Conservation (phyloP, 2,113 vertebrate genomes). For the Agapornis roseicollis region DNA sequence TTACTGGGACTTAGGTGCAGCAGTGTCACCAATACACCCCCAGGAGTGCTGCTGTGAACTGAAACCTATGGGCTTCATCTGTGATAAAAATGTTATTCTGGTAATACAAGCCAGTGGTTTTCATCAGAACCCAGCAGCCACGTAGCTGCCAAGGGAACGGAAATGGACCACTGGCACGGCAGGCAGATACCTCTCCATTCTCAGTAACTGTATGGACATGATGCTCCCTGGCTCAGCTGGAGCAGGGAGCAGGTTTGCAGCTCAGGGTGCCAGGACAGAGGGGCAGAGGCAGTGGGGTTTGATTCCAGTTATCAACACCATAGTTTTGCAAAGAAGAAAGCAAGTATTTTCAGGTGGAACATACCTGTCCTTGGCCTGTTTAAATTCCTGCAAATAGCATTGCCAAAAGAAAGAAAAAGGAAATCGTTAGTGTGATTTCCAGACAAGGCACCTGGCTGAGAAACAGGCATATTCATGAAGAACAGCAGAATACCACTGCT, state of each 20-base stretch:
- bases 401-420: background rate
- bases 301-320: background rate
- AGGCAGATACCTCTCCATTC: background rate
- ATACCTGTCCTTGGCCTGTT: background rate
- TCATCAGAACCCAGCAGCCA: background rate
- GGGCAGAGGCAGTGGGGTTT: background rate
- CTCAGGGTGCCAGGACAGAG: background rate
- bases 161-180: background rate
- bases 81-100: background rate
- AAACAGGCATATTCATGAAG: background rate
- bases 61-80: background rate
- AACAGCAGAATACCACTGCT: background rate
- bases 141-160: background rate
- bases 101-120: background rate
- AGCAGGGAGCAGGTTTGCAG: background rate
- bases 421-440: background rate
- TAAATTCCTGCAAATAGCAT: background rate
- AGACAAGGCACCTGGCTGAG: background rate
- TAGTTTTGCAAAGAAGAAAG: background rate
- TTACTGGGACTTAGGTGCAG: background rate
- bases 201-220: background rate
- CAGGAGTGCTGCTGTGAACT: background rate
- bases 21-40: background rate
- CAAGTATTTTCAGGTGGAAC: background rate
- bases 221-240: background rate